A percentile compares a stretch with the other conserved stretches of the same genome.
Conservation (phyloP, 2,113 vertebrate genomes). For the Atherinomorus stipes region DNA sequence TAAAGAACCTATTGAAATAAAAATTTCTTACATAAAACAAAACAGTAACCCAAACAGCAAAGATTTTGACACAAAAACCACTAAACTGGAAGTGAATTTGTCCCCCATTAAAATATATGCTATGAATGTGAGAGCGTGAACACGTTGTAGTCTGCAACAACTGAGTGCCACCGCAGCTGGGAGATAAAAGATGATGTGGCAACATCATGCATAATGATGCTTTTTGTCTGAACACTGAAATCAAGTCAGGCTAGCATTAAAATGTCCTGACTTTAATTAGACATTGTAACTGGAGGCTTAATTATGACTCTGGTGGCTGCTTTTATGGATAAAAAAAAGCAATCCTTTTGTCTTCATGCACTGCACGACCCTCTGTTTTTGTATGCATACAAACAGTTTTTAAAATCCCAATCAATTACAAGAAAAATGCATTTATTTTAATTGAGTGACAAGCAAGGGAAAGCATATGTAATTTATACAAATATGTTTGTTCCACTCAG, state of each 20-base stretch:
- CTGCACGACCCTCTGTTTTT: too few relatives aligned
- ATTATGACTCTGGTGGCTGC: constrained; percentile 16
- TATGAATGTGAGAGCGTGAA: background rate
- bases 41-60: too few relatives aligned
- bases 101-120: background rate
- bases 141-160: too few relatives aligned
- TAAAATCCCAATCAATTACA: constrained; percentile 2
- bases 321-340: constrained; percentile 20
- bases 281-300: constrained; percentile 5
- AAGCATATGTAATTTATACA: constrained; percentile 47
- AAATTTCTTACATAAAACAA: too few relatives aligned
- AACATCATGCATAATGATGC: constrained; percentile 14
- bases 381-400: background rate
- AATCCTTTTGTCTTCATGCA: background rate
- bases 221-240: constrained; percentile 33
- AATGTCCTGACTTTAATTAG: constrained; percentile 10
- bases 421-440: constrained; percentile 64
- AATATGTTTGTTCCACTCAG: constrained; percentile 28
- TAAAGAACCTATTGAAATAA: too few relatives aligned
- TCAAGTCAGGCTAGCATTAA: constrained; percentile 9
- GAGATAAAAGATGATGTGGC: constrained; percentile 5
- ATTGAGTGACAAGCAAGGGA: constrained; percentile 43
- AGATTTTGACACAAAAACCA: too few relatives aligned
- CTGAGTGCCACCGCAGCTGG: background rate
- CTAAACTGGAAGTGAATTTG: background rate